Evolutionary conservation across 1,140 invertebrate genomes (phyloP), one percentile per base, ranked within the genome.

Genomic region (Planococcus citri): DNA sequence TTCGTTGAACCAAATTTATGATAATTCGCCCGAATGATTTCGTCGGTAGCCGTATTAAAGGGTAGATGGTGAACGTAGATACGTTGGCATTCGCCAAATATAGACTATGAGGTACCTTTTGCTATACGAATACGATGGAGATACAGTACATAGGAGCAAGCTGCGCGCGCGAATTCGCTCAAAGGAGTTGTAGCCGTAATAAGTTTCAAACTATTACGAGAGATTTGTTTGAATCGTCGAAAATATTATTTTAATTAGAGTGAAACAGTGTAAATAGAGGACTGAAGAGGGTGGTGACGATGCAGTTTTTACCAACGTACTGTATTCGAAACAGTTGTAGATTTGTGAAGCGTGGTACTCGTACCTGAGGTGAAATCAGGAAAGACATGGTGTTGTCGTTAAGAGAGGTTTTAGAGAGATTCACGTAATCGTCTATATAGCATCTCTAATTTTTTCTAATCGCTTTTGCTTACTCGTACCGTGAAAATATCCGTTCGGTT

Each of bases 1-100:
- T 51, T 51, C 41, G 41, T 51, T 51, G 41, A 51, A 51, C 41
- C 41, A 51, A 51, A 51, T 51, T 51, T 51, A 51, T 51, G 41
- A 51, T 51, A 51, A 51, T 51, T 51, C 41, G 41, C 41, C 41
- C 41, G 41, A 51, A 51, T 51, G 41, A 51, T 51, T 51, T 51
- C 41, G n/a, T 51, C 41, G 41, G 41, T 51, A 51, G n/a, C 41
- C 41, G 41, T 51, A 20, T 14, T 51, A 51, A 17, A 20, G n/a
- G 41, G n/a, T 51, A 51, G 41, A 51, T 51, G 29, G 29, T 33
- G 29, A 33, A 33, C 41, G n/a, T 17, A 51, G 41, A 51, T 51
- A 51, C 41, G 29, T 33, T 33, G 29, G 29, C 12, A 33, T 33
- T 33, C 29, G 29, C 29, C 29, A 33, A n/a, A n/a, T n/a, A n/a